Percentiles rank a stretch among this genome's conserved stretches.
Evolutionary conservation across 2,888 invertebrate genomes (phyloP).

Genomic region (Mimachlamys varia): DNA sequence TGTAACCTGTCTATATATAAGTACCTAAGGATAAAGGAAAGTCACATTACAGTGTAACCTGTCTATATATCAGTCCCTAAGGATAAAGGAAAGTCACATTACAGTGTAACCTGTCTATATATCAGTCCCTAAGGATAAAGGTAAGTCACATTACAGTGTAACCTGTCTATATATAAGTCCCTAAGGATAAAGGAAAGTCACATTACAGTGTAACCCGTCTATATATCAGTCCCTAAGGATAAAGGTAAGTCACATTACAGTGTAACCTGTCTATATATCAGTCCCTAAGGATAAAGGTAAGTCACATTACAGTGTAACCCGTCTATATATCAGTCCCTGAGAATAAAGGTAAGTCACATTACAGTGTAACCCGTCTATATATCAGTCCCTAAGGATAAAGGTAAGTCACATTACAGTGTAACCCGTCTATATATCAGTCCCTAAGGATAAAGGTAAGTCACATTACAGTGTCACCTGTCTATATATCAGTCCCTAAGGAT

Average conservation of each 20-base stretch:
- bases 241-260: conserved; percentile 85
- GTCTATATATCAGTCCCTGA: conserved; percentile 98
- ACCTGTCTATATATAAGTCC: conserved; percentile 98
- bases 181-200: conserved; percentile 92
- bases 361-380: no score
- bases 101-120: no score
- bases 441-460: conserved; percentile 92
- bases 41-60: conserved; percentile 42
- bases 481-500: conserved; percentile 98
- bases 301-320: conserved; percentile 42
- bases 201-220: no score
- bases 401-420: conserved; percentile 69
- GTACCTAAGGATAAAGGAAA: conserved; percentile 96
- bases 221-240: conserved; percentile 98
- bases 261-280: no score
- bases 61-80: conserved; percentile 98
- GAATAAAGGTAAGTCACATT: conserved; percentile 88
- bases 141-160: conserved; percentile 69
- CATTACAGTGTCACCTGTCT: no score
- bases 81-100: conserved; percentile 88
- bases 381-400: conserved; percentile 98
- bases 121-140: conserved; percentile 98
- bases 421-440: conserved; percentile 98
- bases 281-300: conserved; percentile 96
- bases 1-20: no score